Conservation (phyloP, 2,113 vertebrate species). For the Pedionomus torquatus region DNA sequence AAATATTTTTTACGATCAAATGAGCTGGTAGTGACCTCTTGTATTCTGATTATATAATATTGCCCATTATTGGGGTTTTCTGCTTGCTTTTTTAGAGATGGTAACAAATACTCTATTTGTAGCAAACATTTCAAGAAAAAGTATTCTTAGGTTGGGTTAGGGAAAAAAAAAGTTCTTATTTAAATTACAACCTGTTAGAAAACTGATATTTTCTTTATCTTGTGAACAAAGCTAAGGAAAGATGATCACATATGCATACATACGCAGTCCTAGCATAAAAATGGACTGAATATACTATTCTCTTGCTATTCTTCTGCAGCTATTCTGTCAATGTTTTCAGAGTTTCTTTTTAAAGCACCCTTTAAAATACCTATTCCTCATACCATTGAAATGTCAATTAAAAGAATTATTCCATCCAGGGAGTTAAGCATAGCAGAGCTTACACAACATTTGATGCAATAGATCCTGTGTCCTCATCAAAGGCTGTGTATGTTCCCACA, state of each 20-base stretch:
- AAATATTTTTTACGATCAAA: neutral
- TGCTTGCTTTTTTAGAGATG: neutral
- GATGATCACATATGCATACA: neutral
- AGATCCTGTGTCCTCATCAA: conserved; percentile 84
- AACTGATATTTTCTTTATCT: neutral
- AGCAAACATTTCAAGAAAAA: neutral
- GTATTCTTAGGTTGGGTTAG: neutral
- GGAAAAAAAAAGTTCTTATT: neutral
- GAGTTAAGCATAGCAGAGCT: neutral
- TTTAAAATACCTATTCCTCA: neutral
- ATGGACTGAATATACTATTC: neutral
- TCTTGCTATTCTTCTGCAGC: neutral
- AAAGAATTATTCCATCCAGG: neutral
- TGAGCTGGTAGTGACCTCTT: neutral
- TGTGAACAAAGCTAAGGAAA: neutral
- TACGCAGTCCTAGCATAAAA: neutral
- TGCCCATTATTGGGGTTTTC: neutral
- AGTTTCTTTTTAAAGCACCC: neutral
- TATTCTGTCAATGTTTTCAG: neutral
- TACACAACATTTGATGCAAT: conserved; percentile 86
- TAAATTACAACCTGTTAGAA: neutral
- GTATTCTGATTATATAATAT: neutral
- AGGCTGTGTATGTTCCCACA: conserved; percentile 78
- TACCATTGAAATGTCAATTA: neutral
- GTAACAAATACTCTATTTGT: neutral